A percentile compares a stretch with the other conserved stretches of the same genome.
phyloP scores from a whole-genome alignment of 2,113 vertebrate genomes.

The Albula glossodonta region DNA sequence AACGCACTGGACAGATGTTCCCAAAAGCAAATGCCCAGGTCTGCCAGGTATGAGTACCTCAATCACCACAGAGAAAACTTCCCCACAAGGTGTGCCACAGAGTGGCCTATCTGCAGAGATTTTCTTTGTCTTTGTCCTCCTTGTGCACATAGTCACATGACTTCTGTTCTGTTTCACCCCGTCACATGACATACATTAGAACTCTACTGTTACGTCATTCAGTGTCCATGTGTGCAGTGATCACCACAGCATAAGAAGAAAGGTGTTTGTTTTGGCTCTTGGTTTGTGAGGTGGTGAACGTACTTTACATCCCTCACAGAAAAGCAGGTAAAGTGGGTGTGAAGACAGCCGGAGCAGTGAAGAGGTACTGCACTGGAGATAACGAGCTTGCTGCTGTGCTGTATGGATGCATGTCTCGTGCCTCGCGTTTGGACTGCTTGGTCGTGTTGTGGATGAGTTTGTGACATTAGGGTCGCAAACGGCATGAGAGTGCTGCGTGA shows the following conservation, averaged over 20 bases:
- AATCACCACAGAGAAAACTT: too few relatives aligned
- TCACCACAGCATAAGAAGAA: background rate
- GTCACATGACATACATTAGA: background rate
- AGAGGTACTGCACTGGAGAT: constrained; percentile 39
- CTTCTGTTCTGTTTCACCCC: background rate
- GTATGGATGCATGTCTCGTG: background rate
- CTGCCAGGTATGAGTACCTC: too few relatives aligned
- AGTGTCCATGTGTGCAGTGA: background rate
- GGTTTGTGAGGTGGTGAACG: background rate
- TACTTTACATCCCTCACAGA: constrained; percentile 52
- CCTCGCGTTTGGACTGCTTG: background rate
- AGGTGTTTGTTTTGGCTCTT: background rate
- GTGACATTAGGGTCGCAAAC: too few relatives aligned
- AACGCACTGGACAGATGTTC: too few relatives aligned
- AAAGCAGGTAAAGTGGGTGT: constrained; percentile 48
- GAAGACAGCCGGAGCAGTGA: constrained; percentile 46
- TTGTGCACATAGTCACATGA: background rate
- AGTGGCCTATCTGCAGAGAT: too few relatives aligned
- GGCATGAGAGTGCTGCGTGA: background rate
- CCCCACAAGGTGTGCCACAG: too few relatives aligned
- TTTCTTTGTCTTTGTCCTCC: background rate
- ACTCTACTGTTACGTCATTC: background rate
- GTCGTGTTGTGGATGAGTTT: background rate
- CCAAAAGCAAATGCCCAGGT: too few relatives aligned
- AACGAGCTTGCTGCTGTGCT: background rate